phyloP scores from a whole-genome alignment of 1,140 invertebrate species.

The Whitmania pigra region DNA sequence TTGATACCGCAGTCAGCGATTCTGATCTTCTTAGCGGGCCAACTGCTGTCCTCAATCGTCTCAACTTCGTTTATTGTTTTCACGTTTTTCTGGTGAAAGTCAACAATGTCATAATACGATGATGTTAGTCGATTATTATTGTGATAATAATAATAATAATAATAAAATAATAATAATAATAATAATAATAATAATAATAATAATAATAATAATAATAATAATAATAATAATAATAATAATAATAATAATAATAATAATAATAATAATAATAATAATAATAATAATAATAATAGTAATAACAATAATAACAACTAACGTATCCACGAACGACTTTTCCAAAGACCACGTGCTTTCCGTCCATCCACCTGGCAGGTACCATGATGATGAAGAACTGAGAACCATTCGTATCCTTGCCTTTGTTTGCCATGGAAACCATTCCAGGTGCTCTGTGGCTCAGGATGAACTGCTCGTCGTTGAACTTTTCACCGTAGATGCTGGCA shows the following conservation, averaged over 20 bases:
- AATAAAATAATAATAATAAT: neutral
- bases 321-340: constrained; percentile 67
- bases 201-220: constrained; percentile 1
- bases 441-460: constrained; percentile 75
- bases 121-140: no score
- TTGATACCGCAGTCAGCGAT: constrained; percentile 29
- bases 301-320: constrained; percentile 21
- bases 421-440: constrained; percentile 88
- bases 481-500: constrained; percentile 67
- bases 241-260: no score
- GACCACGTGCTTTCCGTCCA: constrained; percentile 81
- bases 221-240: no score
- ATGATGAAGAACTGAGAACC: constrained; percentile 50
- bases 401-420: constrained; percentile 44
- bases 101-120: neutral
- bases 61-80: constrained; percentile 24
- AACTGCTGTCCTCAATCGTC: constrained; percentile 21
- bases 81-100: constrained; percentile 19
- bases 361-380: constrained; percentile 80
- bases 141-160: no score
- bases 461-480: constrained; percentile 92
- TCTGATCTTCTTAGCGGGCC: constrained; percentile 27
- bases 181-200: neutral
- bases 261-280: neutral
- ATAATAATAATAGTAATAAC: neutral